Evolutionary conservation across 2,113 vertebrate genomes (phyloP), one percentile per base, ranked within the genome.

Genomic region (Coturnix japonica): DNA sequence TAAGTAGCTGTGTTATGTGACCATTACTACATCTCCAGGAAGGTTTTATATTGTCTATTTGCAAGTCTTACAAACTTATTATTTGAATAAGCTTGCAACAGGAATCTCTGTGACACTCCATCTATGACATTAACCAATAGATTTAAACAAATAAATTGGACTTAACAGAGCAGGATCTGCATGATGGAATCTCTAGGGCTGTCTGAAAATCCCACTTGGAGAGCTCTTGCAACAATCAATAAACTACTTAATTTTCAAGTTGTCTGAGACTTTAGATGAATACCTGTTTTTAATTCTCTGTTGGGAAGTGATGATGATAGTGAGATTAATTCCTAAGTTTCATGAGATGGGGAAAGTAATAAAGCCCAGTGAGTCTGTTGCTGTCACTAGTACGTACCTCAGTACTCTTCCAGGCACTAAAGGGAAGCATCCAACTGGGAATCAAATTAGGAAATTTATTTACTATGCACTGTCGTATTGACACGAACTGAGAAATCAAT

Each of bases 401-500:
- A 81, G 54, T 61, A 84, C 46, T 91, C 56, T 67, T 87, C 49
- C 61, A 84, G 77, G 65, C 23, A 3, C 10, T 67, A 76, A 89
- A 16, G 65, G 13, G 53, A 85, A 83, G 19, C 72, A 22, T 89
- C 89, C 75, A 82, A 21, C 56, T 85, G 75, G 8, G 30, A 87
- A 56, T 90, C 77, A 91, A 66, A 90, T 95, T 87, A 92, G 37
- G 9, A 75, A 54, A 79, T 87, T 63, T 44, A 15, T 80, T 94
- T 89, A 80, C 25, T 35, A 43, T 33, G 22, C 6, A 76, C 10
- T 16, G 46, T 44, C 49, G 39, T 64, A 70, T 47, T 71, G 78
- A 71, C 51, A 83, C 19, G 69, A 61, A 11, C 37, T 60, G 4
- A 43, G 19, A 73, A 73, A 91, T 13, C 3, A 4, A 51, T 57